Conservation (phyloP, 2,888 invertebrate genomes). For the Pachliopta kotzebuea region DNA sequence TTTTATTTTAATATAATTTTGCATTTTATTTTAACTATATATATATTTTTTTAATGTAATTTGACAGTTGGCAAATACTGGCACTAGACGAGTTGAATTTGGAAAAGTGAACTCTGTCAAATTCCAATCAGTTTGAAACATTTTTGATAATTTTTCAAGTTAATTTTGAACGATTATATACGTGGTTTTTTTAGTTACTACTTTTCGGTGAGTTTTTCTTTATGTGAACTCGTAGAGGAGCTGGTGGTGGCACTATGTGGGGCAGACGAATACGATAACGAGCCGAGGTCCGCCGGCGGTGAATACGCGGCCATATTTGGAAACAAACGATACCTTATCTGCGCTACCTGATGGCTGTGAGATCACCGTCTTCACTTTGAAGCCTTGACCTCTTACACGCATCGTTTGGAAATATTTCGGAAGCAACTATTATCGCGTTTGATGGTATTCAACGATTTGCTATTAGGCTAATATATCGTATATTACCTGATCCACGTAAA, state of each 20-base stretch:
- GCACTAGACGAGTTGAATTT: conserved; percentile 10
- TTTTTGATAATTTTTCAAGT: conserved; percentile 31
- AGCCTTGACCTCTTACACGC: conserved; percentile 17
- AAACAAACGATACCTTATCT: conserved; percentile 17
- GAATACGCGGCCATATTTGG: conserved; percentile 27
- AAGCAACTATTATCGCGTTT: background rate
- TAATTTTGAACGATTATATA: conserved; percentile 27
- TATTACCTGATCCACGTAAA: too few species aligned
- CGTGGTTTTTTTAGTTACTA: conserved; percentile 19
- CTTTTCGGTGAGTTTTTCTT: conserved; percentile 20
- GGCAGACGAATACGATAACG: background rate
- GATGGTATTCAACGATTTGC: too few species aligned
- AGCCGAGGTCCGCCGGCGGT: conserved; percentile 16
- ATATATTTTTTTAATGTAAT: background rate
- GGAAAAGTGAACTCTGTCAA: conserved; percentile 21
- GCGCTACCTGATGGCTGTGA: conserved; percentile 13
- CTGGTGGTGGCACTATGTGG: conserved; percentile 5
- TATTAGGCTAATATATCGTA: too few species aligned
- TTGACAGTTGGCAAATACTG: conserved; percentile 1
- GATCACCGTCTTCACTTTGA: conserved; percentile 14
- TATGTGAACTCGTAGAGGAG: conserved; percentile 3
- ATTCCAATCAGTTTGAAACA: conserved; percentile 25
- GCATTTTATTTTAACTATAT: background rate
- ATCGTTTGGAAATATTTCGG: background rate
- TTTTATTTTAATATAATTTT: background rate